Evolutionary conservation across 2,888 invertebrate genomes (phyloP), one percentile per base, ranked within the genome.

Genomic region (Orchesellides sinensis): DNA sequence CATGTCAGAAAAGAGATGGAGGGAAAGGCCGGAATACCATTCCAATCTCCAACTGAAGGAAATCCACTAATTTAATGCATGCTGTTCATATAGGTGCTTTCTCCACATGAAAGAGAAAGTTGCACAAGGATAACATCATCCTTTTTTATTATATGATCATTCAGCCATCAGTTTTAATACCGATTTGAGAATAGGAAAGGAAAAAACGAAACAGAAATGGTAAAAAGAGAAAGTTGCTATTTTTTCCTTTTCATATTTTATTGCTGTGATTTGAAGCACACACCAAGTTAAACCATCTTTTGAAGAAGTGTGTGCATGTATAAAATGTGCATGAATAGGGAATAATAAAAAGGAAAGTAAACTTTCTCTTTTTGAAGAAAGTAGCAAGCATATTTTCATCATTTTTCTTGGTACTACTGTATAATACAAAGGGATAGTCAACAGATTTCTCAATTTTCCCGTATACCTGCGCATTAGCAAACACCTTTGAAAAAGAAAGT

Each of bases 1-100:
- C 59, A 70, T 70, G 69, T 70, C 69, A 70, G 29, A 49, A 65
- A 45, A n/a, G 23, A 49, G 49, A n/a, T 40, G 40, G 40, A n/a
- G n/a, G n/a, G n/a, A n/a, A n/a, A n/a, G n/a, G n/a, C n/a, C n/a
- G n/a, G n/a, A n/a, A n/a, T n/a, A n/a, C n/a, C n/a, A n/a, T n/a
- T n/a, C n/a, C n/a, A n/a, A n/a, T n/a, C n/a, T n/a, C n/a, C n/a
- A 3, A 35, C 35, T 12, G 12, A 35, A 35, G 12, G 12, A 35
- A 35, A 35, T 35, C 35, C 35, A 35, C 35, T 35, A 35, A 35
- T 35, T 35, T 12, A 35, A 35, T n/a, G n/a, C n/a, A n/a, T n/a
- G n/a, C n/a, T n/a, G n/a, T n/a, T n/a, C n/a, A n/a, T n/a, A n/a
- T n/a, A n/a, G 8, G 6, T 6, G 35, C 12, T 35, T 35, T 35